A percentile compares a stretch with the other conserved stretches of the same genome.
These are phyloP conservation scores for Sebastes itinus DNA, from an alignment of 2,797 vertebrate genomes.

Conservation along the genomic window DNA sequence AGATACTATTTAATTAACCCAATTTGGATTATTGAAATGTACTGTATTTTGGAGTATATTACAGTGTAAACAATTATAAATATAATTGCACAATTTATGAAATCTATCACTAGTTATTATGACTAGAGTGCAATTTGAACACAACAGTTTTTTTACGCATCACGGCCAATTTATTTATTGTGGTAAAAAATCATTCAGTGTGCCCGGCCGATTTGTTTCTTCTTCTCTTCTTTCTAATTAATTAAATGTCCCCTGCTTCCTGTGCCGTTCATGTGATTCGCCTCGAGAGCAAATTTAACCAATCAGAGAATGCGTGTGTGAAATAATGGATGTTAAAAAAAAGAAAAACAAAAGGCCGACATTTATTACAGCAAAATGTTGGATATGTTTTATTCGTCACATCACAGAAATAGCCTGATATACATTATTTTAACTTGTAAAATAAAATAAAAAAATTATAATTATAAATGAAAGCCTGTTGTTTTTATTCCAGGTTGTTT, in stretches of 20 bases:
- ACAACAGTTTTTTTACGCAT: constrained; percentile 1
- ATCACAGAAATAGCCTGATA: neutral
- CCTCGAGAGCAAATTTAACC: constrained; percentile 15
- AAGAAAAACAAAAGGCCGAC: neutral
- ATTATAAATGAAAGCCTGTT: neutral
- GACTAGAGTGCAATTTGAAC: constrained; percentile 2
- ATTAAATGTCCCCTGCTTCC: neutral
- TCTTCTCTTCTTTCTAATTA: constrained; percentile 8
- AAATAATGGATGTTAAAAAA: neutral
- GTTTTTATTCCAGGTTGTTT: neutral
- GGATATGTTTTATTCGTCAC: neutral
- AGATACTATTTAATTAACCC: constrained; percentile 2
- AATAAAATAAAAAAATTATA: neutral
- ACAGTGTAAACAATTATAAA: neutral
- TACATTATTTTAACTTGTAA: neutral
- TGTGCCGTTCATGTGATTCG: neutral
- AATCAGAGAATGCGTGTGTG: neutral
- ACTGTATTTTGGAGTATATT: neutral
- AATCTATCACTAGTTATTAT: neutral
- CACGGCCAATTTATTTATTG: constrained; percentile 4
- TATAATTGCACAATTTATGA: neutral
- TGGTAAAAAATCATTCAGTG: neutral
- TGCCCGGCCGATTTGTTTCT: neutral
- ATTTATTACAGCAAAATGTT: neutral
- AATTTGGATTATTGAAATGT: neutral